Evolutionary conservation across 2,888 invertebrate genomes (phyloP), one percentile per base, ranked within the genome.

Genomic region (Ceraclea dissimilis): DNA sequence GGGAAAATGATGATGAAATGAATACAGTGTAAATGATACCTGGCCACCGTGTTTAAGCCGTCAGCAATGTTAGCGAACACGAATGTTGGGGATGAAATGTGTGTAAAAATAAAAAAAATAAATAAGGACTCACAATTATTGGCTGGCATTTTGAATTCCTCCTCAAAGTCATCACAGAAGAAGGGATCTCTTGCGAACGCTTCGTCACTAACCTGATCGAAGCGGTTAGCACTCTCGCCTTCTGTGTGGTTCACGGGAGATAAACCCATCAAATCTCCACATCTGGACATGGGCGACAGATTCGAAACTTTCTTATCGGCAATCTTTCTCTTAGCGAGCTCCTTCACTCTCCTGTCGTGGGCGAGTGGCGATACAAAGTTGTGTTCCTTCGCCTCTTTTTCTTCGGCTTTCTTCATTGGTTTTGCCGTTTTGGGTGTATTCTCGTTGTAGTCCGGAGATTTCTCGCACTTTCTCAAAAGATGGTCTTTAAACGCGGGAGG

Each of bases 101-200:
- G 31, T 13, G 2, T n/a, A 39, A 39, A n/a, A 39, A 16, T 16
- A 47, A 55, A 49, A 26, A 56, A 48, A 51, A 51, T 13, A 49
- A 59, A 58, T 51, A 56, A 51, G 52, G 52, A 62, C 62, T 62
- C 60, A 62, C 62, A 52, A 56, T 59, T 59, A 56, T 59, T 59
- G 10, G 34, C 56, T 13, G 60, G 60, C 22, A 21, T 52, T 52
- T 58, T 60, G 56, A 62, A 62, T 26, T 54, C 60, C 21, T 61
- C 60, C 44, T 56, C 58, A 21, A 49, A 57, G 50, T 59, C 59
- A 31, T 52, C 53, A 46, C 39, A 39, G 21, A 52, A 21, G 17
- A 52, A 49, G n/a, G 55, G 34, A 39, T 39, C 39, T 13, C 39
- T 39, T 13, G 39, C 8, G 26, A 26, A 26, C 26, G 10, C 10